These are phyloP conservation scores for Chymomyza fuscimana DNA, from an alignment of 2,888 invertebrate genomes.

Conservation along the genomic window DNA sequence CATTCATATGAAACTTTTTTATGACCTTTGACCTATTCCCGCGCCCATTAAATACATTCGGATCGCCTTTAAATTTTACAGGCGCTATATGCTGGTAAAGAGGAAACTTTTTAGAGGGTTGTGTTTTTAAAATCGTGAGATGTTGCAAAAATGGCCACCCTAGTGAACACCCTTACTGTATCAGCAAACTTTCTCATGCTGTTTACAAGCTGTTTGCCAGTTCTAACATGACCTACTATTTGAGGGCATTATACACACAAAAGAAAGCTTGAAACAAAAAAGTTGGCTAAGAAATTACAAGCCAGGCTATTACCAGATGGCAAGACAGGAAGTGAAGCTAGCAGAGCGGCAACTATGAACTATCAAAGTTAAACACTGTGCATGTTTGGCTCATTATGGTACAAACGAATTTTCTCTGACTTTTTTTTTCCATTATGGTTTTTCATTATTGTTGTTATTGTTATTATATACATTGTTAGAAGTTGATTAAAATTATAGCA, in stretches of 20 bases:
- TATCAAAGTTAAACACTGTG: background rate
- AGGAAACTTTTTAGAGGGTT: too few species aligned
- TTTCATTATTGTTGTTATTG: background rate
- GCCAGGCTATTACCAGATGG: background rate
- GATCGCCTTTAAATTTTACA: too few species aligned
- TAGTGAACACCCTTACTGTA: too few species aligned
- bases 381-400: background rate
- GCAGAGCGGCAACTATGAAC: background rate
- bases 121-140: too few species aligned
- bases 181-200: too few species aligned
- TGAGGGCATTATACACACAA: too few species aligned
- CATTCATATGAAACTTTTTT: too few species aligned
- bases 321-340: background rate
- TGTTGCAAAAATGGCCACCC: too few species aligned
- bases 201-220: background rate
- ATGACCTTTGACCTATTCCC: too few species aligned
- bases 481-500: background rate
- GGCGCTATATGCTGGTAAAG: too few species aligned
- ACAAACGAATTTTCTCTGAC: background rate
- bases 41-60: too few species aligned
- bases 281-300: background rate
- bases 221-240: background rate
- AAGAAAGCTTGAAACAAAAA: background rate
- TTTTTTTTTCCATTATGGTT: background rate
- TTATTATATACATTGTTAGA: background rate